Conservation (phyloP, 2,888 invertebrate genomes). For the Elmis aenea region DNA sequence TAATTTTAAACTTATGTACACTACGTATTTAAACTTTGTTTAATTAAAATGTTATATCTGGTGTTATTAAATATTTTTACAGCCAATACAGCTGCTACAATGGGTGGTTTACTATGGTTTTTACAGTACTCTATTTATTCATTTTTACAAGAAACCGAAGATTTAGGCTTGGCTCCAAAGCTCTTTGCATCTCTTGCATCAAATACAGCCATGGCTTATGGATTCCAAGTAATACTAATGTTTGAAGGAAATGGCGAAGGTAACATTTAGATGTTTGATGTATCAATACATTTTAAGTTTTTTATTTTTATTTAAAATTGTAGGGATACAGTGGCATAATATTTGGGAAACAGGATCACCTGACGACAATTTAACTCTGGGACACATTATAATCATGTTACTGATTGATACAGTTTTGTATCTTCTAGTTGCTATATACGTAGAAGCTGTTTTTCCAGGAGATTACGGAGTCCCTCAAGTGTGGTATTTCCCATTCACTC, state of each 20-base stretch:
- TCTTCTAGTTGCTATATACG: slow-evolving; percentile 71
- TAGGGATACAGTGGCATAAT: slow-evolving; percentile 60
- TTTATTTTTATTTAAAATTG: slow-evolving; percentile 11
- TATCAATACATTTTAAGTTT: not conserved
- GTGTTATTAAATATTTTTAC: too few relatives aligned
- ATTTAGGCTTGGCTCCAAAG: slow-evolving; percentile 57
- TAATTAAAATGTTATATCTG: too few relatives aligned
- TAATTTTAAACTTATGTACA: too few relatives aligned
- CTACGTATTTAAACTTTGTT: too few relatives aligned
- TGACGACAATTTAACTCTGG: slow-evolving; percentile 65
- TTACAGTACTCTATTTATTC: slow-evolving; percentile 34
- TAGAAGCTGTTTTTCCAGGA: slow-evolving; percentile 83
- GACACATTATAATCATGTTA: slow-evolving; percentile 67
- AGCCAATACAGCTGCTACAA: slow-evolving; percentile 13
- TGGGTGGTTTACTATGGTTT: slow-evolving; percentile 15
- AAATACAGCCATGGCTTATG: slow-evolving; percentile 78
- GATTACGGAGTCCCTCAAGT: slow-evolving; percentile 23
- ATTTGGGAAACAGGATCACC: slow-evolving; percentile 58
- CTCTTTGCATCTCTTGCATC: slow-evolving; percentile 61
- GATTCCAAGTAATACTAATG: slow-evolving; percentile 66
- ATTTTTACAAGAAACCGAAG: slow-evolving; percentile 59
- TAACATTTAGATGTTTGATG: too few relatives aligned
- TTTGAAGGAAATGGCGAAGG: slow-evolving; percentile 68
- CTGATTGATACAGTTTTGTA: slow-evolving; percentile 66
- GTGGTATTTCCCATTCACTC: slow-evolving; percentile 10